These are phyloP conservation scores for Pelecanoides urinatrix DNA, from an alignment of 2,113 vertebrate species.

Conservation along the genomic window DNA sequence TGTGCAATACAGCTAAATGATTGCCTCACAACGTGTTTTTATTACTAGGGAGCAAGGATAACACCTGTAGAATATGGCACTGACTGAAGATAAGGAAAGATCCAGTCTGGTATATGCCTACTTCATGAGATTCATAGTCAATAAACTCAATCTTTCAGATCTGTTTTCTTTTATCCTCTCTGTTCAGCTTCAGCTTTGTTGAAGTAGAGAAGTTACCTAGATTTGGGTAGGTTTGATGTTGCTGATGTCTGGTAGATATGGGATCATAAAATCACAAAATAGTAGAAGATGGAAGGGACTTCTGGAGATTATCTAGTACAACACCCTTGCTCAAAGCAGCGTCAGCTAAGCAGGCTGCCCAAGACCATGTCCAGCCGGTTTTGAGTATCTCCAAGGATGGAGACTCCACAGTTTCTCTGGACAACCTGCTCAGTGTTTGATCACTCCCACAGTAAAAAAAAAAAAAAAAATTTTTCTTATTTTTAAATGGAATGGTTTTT, in stretches of 20 bases:
- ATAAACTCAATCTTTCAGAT: neutral
- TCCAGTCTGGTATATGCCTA: neutral
- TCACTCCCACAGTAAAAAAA: neutral
- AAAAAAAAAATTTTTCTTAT: fast-evolving
- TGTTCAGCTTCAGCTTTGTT: neutral
- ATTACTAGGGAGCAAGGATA: constrained; percentile 91
- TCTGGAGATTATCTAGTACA: neutral
- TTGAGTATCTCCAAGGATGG: neutral
- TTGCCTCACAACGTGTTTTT: neutral
- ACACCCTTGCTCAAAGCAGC: neutral
- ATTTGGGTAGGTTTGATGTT: neutral
- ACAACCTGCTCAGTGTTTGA: neutral
- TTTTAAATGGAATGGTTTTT: neutral
- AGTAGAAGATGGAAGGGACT: neutral
- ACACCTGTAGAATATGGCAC: constrained; percentile 92
- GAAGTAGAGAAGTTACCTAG: neutral
- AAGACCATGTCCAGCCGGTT: neutral
- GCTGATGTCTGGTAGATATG: neutral
- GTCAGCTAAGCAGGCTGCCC: neutral
- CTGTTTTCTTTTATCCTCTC: neutral
- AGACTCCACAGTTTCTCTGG: neutral
- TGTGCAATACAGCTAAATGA: neutral
- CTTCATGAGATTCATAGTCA: neutral
- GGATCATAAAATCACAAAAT: neutral
- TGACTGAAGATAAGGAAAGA: constrained; percentile 65